Percentiles rank a stretch among this genome's conserved stretches.
Evolutionary conservation across 2,113 vertebrate genomes (phyloP).

Genomic region (Oryzias celebensis): DNA sequence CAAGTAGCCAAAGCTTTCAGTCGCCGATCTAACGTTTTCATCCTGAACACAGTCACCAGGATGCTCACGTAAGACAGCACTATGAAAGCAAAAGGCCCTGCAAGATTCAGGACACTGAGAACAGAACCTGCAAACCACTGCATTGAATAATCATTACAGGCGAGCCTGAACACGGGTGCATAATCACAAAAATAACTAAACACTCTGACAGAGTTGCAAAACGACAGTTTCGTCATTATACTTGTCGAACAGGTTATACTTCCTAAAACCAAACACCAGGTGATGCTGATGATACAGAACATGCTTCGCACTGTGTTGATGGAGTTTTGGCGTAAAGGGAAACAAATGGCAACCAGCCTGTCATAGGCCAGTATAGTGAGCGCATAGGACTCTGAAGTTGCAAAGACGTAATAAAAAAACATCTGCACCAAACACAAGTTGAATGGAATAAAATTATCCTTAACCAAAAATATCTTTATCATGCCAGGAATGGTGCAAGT

Average conservation of each 20-base stretch:
- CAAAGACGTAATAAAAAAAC: conserved; percentile 54
- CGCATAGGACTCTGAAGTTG: conserved; percentile 51
- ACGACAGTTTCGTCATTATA: conserved; percentile 64
- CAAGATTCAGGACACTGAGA: background rate
- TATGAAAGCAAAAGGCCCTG: conserved; percentile 50
- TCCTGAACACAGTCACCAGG: conserved; percentile 62
- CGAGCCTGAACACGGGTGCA: conserved; percentile 65
- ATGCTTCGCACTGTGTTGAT: conserved; percentile 65
- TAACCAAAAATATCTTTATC: conserved; percentile 61
- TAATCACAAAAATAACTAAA: conserved; percentile 77
- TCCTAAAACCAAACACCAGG: conserved; percentile 39
- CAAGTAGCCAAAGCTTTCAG: conserved; percentile 68
- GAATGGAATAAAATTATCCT: conserved; percentile 64
- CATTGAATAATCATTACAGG: conserved; percentile 62
- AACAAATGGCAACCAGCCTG: conserved; percentile 71
- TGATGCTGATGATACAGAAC: conserved; percentile 41
- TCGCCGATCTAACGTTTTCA: conserved; percentile 62
- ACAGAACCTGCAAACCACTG: conserved; percentile 49
- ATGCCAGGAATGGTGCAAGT: conserved; percentile 64
- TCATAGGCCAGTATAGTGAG: conserved; percentile 71
- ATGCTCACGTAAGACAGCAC: conserved; percentile 62
- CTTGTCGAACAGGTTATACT: accelerated
- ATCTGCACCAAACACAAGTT: conserved; percentile 67
- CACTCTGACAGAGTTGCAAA: conserved; percentile 64
- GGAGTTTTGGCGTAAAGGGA: conserved; percentile 64